A percentile compares a stretch with the other conserved stretches of the same genome.
These are phyloP conservation scores for Drosophila tani DNA, from an alignment of 1,140 invertebrate genomes.

Conservation along the genomic window DNA sequence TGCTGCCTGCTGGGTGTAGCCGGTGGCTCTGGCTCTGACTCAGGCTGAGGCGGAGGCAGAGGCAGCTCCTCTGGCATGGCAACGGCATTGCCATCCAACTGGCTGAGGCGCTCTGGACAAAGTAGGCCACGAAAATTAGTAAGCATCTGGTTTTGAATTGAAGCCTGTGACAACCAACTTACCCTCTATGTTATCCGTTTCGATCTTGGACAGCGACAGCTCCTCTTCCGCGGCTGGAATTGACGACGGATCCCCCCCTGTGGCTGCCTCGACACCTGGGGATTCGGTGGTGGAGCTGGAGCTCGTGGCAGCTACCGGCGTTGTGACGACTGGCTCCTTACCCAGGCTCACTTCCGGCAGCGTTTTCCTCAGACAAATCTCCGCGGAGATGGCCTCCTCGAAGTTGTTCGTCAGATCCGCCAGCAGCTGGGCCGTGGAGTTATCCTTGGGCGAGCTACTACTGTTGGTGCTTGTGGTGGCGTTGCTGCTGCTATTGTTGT, in stretches of 20 bases:
- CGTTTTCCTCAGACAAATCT: constrained; percentile 78
- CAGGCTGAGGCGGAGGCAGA: constrained; percentile 1
- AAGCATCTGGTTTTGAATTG: constrained; percentile 2
- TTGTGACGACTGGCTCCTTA: constrained; percentile 55
- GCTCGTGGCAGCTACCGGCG: constrained; percentile 22
- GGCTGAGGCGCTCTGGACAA: constrained; percentile 76
- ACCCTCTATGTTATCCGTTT: constrained; percentile 77
- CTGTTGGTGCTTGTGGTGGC: constrained; percentile 24
- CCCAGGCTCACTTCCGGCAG: constrained; percentile 69
- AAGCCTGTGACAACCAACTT: constrained; percentile 13
- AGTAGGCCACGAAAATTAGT: constrained; percentile 11
- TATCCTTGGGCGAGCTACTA: constrained; percentile 68
- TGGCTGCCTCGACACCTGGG: constrained; percentile 5
- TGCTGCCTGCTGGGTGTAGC: constrained; percentile 51
- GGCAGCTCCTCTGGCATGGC: constrained; percentile 29
- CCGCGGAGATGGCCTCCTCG: constrained; percentile 74
- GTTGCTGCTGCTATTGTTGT: constrained; percentile 15
- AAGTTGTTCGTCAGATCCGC: constrained; percentile 72
- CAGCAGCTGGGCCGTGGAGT: constrained; percentile 71
- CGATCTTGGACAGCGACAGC: constrained; percentile 51
- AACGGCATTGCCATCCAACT: constrained; percentile 68
- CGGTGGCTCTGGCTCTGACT: constrained; percentile 24
- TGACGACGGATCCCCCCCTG: neutral
- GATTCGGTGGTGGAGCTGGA: constrained; percentile 12
- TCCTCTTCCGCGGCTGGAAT: constrained; percentile 30